Base-by-base conservation (phyloP, 2,888 invertebrate species). In the Clitarchus hookeri region DNA sequence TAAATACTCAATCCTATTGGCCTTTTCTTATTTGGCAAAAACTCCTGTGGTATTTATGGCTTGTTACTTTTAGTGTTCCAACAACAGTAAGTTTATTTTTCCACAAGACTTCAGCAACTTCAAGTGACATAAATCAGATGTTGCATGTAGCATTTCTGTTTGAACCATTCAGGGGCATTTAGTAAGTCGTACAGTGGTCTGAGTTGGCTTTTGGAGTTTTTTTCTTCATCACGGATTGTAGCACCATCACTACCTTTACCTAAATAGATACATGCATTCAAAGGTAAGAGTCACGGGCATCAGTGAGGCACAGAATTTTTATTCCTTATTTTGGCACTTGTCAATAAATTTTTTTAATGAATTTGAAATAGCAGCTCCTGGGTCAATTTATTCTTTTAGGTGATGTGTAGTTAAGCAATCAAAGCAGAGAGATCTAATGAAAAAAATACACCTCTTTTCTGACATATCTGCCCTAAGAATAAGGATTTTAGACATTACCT, bases 71-170 rank as follows among this genome's bases (percentile, higher is more conserved):
- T n/a, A n/a, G n/a, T n/a, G 89, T 89, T 23, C 89, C 89, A 19
- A 89, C 88, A 84, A 85, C 87, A 23, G 88, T 88, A 16, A 89
- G 83, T 9, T 87, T 86, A 82, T 80, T 88, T 86, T 86, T 82
- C 53, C 79, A 86, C 82, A 88, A 88, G 26, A 86, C 84, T 26
- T 87, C 83, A n/a, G 87, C 88, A 78, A 89, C 79, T 84, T 88
- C 88, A 16, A 88, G 26, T 53, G 87, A 88, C 25, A 84, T 54
- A 87, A 88, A 90, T 89, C 88, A 90, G 85, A 89, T 90, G 86
- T 89, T 89, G 0, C 87, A 88, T 11, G 90, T 90, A 26, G 89
- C 85, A 87, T 89, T 90, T 82, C 89, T 86, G 79, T 89, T 89
- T 23, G 88, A 86, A 54, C 84, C 84, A 44, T 44, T 65, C 26